phyloP scores from a whole-genome alignment of 2,113 vertebrate species.

The Cyanistes caeruleus region DNA sequence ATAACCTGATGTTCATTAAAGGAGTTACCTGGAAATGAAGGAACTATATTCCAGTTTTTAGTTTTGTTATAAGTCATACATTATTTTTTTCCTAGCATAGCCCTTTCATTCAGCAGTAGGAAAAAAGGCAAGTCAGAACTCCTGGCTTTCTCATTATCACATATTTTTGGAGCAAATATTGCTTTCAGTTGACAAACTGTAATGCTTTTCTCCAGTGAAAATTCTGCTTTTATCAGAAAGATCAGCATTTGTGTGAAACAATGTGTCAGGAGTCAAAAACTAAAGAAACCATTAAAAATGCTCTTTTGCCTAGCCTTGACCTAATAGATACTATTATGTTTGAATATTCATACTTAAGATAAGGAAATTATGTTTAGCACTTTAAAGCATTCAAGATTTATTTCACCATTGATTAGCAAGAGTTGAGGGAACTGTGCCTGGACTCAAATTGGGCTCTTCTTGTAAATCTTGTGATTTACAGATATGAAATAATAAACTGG shows the following conservation, averaged over 20 bases:
- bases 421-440: neutral
- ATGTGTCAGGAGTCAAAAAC: neutral
- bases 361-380: slow-evolving; percentile 22
- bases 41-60: neutral
- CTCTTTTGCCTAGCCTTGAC: neutral
- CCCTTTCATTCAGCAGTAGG: neutral
- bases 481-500: neutral
- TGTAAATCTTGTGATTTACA: neutral
- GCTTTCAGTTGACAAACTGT: neutral
- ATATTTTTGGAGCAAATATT: neutral
- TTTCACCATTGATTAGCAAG: neutral
- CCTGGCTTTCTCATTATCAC: neutral
- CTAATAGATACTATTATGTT: neutral
- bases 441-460: neutral
- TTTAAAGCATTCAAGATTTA: slow-evolving; percentile 2
- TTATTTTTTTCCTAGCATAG: neutral
- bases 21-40: neutral
- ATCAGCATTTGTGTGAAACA: slow-evolving; percentile 33
- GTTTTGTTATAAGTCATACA: neutral
- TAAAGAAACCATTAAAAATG: slow-evolving; percentile 15
- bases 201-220: slow-evolving; percentile 25
- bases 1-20: neutral
- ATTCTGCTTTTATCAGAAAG: slow-evolving; percentile 30
- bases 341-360: slow-evolving; percentile 30
- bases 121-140: neutral